These are phyloP conservation scores for Microctenopoma steveboyesi DNA, from an alignment of 2,797 vertebrate genomes.

Conservation along the genomic window DNA sequence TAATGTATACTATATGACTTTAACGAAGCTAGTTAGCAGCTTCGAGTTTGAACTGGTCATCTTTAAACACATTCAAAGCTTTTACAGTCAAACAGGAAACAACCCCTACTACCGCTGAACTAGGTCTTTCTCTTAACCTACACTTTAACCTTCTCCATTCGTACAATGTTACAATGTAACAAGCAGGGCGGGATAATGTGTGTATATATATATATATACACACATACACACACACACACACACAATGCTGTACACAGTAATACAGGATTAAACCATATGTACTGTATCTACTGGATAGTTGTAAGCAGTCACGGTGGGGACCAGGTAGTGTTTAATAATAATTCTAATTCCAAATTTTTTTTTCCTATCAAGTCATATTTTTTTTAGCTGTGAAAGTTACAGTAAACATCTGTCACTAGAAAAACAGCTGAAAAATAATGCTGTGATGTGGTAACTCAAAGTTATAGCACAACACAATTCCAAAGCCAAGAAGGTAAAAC, in stretches of 20 bases:
- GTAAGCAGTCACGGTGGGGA: not conserved
- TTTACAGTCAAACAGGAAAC: constrained; percentile 36
- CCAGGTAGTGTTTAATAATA: constrained; percentile 11
- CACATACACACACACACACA: too few relatives aligned
- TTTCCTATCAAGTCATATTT: constrained; percentile 21
- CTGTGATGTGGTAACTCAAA: too few relatives aligned
- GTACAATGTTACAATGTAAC: not conserved
- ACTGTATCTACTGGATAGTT: not conserved
- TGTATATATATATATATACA: too few relatives aligned
- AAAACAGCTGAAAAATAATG: constrained; percentile 27
- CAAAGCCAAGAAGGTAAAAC: too few relatives aligned
- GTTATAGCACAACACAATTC: too few relatives aligned
- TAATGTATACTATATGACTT: not conserved
- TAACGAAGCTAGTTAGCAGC: constrained; percentile 38
- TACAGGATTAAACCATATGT: not conserved
- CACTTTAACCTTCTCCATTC: not conserved
- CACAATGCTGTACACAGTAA: not conserved
- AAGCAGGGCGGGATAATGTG: not conserved
- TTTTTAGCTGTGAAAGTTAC: constrained; percentile 22
- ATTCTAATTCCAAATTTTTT: constrained; percentile 9
- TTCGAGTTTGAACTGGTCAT: constrained; percentile 45
- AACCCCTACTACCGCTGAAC: not conserved
- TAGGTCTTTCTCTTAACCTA: not conserved
- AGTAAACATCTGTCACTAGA: constrained; percentile 40
- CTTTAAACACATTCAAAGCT: constrained; percentile 51